phyloP scores from a whole-genome alignment of 2,797 vertebrate species.

The Hoplostethus mediterraneus region DNA sequence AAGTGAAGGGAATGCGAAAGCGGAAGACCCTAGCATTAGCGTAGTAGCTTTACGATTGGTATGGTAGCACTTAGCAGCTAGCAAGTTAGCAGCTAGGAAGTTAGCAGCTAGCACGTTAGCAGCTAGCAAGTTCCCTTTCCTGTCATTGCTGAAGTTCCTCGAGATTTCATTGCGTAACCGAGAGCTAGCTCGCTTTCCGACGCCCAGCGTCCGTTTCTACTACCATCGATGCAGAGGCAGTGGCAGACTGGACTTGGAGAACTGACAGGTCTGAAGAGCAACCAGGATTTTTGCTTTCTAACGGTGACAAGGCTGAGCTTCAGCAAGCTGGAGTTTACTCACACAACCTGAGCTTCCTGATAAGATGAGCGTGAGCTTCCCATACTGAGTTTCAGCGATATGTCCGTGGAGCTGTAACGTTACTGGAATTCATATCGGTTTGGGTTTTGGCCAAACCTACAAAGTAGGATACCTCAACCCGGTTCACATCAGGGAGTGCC shows the following conservation, averaged over 20 bases:
- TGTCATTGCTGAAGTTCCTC: slow-evolving; percentile 55
- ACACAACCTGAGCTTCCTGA: slow-evolving; percentile 18
- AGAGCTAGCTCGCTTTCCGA: slow-evolving; percentile 41
- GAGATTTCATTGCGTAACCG: slow-evolving; percentile 54
- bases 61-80: slow-evolving; percentile 23
- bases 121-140: slow-evolving; percentile 16
- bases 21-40: slow-evolving; percentile 69
- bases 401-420: slow-evolving; percentile 45
- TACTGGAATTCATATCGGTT: slow-evolving; percentile 5
- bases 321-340: slow-evolving; percentile 22
- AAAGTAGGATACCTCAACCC: slow-evolving; percentile 21
- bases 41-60: slow-evolving; percentile 38
- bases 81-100: slow-evolving; percentile 42
- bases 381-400: slow-evolving; percentile 36
- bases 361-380: slow-evolving; percentile 31
- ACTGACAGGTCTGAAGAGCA: slow-evolving; percentile 31
- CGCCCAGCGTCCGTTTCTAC: slow-evolving; percentile 29
- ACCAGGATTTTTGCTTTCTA: slow-evolving; percentile 20
- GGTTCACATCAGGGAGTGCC: slow-evolving; percentile 46
- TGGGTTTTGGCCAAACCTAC: slow-evolving; percentile 39
- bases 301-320: slow-evolving; percentile 14
- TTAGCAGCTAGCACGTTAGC: slow-evolving; percentile 47
- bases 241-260: slow-evolving; percentile 17
- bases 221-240: slow-evolving; percentile 30
- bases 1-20: slow-evolving; percentile 63